Percentiles rank a stretch among this genome's conserved stretches.
Evolutionary conservation across 2,113 vertebrate species (phyloP).

Genomic region (Chaetorhynchus papuensis): DNA sequence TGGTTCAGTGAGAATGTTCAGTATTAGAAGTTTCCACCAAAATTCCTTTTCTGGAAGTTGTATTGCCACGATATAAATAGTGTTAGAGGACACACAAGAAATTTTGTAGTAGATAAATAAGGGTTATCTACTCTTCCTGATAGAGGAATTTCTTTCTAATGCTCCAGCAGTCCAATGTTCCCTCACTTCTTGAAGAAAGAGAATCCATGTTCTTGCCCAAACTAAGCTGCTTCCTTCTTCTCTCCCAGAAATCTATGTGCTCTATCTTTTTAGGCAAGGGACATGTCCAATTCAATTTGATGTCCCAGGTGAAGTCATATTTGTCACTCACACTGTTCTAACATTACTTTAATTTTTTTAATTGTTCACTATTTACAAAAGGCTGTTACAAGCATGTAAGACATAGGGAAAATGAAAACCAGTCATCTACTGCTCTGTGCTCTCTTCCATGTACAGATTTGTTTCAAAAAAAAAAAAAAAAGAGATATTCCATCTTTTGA

Average conservation of each 20-base stretch:
- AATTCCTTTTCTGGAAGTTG: not conserved
- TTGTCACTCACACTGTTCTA: rapidly evolving
- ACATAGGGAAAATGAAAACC: not conserved
- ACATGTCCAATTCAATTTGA: not conserved
- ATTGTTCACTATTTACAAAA: not conserved
- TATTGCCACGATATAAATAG: rapidly evolving
- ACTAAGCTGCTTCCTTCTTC: not conserved
- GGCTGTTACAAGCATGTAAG: not conserved
- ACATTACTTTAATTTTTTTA: not conserved
- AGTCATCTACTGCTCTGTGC: not conserved
- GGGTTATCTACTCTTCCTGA: not conserved
- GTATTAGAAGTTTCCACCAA: not conserved
- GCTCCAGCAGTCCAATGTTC: not conserved
- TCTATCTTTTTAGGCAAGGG: not conserved
- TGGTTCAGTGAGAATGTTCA: not conserved
- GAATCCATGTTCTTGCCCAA: not conserved
- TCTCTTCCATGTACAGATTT: not conserved
- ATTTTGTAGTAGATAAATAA: not conserved
- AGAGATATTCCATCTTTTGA: not conserved
- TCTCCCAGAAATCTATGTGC: not conserved
- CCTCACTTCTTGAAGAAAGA: not conserved
- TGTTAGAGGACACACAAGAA: not conserved
- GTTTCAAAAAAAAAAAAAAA: not conserved
- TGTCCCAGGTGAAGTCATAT: not conserved
- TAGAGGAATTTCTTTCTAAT: not conserved